Conservation (phyloP, 2,113 vertebrate species). For the Caretta caretta region DNA sequence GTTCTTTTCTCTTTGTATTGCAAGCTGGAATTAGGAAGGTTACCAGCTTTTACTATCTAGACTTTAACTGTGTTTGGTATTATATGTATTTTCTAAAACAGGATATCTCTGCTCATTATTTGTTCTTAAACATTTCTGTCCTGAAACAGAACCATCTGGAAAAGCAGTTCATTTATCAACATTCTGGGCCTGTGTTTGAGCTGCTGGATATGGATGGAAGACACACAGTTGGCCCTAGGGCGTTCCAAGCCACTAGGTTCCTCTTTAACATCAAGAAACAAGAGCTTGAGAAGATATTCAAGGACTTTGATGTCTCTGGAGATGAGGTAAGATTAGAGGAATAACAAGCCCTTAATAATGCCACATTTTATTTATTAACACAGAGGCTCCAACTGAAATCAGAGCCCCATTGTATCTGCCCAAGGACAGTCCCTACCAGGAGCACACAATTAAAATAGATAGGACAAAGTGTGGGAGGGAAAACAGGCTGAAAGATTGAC, state of each 20-base stretch:
- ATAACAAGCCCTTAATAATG: not conserved
- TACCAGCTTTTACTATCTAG: not conserved
- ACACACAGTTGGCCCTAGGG: not conserved
- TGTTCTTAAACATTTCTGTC: constrained; percentile 7
- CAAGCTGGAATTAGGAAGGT: fast-evolving
- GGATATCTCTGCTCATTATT: not conserved
- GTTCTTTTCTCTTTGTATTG: constrained; percentile 41
- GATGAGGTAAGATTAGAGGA: constrained; percentile 56
- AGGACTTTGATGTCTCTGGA: constrained; percentile 59
- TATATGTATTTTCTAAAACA: not conserved
- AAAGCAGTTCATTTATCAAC: constrained; percentile 66
- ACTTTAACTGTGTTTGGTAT: fast-evolving
- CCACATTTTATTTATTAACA: not conserved
- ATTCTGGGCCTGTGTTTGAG: constrained; percentile 61
- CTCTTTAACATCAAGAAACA: constrained; percentile 74
- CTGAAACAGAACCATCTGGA: constrained; percentile 53
- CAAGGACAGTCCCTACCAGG: too few species aligned
- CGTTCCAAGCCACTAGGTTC: constrained; percentile 64
- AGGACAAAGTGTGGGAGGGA: not conserved
- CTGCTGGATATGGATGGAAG: constrained; percentile 45
- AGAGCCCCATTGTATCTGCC: not conserved
- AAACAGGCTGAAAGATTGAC: not conserved
- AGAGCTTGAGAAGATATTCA: constrained; percentile 58
- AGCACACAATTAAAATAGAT: not conserved
- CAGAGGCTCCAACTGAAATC: not conserved